Conservation (phyloP, 2,888 invertebrate genomes). For the Eugnorisma glareosa region DNA sequence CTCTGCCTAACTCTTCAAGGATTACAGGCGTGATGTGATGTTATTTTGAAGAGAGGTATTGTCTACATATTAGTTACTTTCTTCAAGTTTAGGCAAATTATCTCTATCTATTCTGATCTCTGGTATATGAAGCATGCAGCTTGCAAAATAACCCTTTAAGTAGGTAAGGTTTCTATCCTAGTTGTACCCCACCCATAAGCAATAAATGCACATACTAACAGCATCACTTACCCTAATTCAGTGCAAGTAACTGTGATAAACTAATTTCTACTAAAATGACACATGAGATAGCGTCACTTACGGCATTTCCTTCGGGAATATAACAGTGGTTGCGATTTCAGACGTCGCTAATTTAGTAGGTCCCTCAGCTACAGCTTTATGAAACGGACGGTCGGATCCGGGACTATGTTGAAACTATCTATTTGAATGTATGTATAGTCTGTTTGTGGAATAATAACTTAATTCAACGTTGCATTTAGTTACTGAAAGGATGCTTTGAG, state of each 20-base stretch:
- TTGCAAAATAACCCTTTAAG: not conserved
- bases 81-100: not conserved
- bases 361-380: slow-evolving; percentile 39
- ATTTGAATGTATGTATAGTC: not conserved
- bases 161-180: not conserved
- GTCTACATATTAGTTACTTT: not conserved
- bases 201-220: not conserved
- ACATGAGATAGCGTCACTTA: slow-evolving; percentile 68
- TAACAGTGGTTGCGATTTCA: slow-evolving; percentile 60
- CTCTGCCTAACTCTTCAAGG: too few relatives aligned
- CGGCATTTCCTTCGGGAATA: slow-evolving; percentile 72
- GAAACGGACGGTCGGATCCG: slow-evolving; percentile 13
- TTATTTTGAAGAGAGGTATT: not conserved
- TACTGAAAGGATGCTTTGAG: not conserved
- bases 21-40: not conserved
- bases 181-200: too few relatives aligned
- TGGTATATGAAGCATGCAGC: not conserved
- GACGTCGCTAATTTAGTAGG: slow-evolving; percentile 53
- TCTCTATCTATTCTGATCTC: not conserved
- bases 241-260: slow-evolving; percentile 31
- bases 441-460: not conserved
- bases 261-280: slow-evolving; percentile 60
- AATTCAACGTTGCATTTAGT: not conserved
- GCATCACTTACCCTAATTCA: slow-evolving; percentile 49
- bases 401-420: slow-evolving; percentile 26